A percentile compares a stretch with the other conserved stretches of the same genome.
Conservation (phyloP, 2,113 vertebrate genomes). For the Dicaeum eximium region DNA sequence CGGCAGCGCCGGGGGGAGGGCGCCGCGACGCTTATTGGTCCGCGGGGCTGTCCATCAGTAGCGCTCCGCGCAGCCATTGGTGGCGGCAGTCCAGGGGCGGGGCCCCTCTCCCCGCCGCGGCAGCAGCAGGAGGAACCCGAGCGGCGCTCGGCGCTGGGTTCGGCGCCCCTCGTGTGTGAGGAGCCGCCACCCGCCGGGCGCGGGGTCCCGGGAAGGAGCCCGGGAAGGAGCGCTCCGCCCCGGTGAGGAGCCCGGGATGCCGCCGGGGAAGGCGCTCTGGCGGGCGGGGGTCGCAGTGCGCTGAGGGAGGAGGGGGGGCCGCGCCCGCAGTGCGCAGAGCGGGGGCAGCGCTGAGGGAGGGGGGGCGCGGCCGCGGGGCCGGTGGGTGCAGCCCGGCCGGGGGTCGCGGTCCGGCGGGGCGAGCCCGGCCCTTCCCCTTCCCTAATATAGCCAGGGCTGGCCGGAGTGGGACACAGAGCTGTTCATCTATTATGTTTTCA, state of each 20-base stretch:
- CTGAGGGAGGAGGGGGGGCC: background rate
- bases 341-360: background rate
- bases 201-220: conserved; percentile 6
- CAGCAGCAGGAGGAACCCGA: conserved; percentile 46
- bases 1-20: background rate
- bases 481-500: background rate
- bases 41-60: fast-evolving
- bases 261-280: background rate
- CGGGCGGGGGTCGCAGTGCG: background rate
- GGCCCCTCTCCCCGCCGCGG: conserved; percentile 28
- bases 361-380: background rate
- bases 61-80: background rate
- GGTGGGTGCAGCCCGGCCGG: background rate
- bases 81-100: background rate
- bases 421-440: background rate
- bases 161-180: conserved; percentile 33
- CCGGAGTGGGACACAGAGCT: background rate
- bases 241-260: background rate
- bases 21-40: fast-evolving
- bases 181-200: background rate
- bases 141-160: conserved; percentile 32
- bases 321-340: background rate
- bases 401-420: background rate
- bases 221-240: background rate
- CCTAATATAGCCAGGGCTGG: background rate